phyloP scores from a whole-genome alignment of 2,113 vertebrate species.

The Gadus chalcogrammus region DNA sequence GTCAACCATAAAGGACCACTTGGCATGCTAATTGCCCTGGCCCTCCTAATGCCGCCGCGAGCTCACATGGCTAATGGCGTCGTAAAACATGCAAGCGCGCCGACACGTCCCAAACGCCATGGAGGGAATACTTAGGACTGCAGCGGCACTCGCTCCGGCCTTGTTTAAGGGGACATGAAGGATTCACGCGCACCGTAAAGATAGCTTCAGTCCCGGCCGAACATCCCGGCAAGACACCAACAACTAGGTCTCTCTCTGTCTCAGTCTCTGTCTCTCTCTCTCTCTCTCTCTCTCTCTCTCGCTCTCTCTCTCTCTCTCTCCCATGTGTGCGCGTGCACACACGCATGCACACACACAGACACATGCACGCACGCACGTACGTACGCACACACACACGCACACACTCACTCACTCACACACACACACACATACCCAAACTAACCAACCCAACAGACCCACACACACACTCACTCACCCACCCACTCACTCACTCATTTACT shows the following conservation, averaged over 20 bases:
- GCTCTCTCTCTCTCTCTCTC: too few species aligned
- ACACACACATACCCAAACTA: too few species aligned
- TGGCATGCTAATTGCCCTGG: conserved; percentile 72
- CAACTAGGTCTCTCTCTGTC: background rate
- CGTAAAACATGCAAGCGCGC: conserved; percentile 71
- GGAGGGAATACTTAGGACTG: conserved; percentile 67
- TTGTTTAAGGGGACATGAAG: conserved; percentile 67
- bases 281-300: too few species aligned
- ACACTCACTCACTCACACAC: too few species aligned
- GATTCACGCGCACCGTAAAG: conserved; percentile 55
- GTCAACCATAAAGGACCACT: conserved; percentile 69
- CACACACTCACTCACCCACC: too few species aligned
- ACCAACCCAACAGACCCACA: too few species aligned
- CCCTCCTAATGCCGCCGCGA: conserved; percentile 62
- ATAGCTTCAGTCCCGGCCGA: conserved; percentile 33
- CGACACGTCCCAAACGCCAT: conserved; percentile 62
- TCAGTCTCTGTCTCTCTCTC: too few species aligned
- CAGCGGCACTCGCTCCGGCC: conserved; percentile 59
- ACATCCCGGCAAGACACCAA: conserved; percentile 37
- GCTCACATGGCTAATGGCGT: conserved; percentile 71
- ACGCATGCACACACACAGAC: too few species aligned
- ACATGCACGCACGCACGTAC: background rate
- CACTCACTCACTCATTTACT: too few species aligned
- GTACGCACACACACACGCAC: too few species aligned
- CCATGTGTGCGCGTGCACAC: too few species aligned